A percentile compares a stretch with the other conserved stretches of the same genome.
phyloP scores from a whole-genome alignment of 2,113 vertebrate genomes.

The Eleginops maclovinus region DNA sequence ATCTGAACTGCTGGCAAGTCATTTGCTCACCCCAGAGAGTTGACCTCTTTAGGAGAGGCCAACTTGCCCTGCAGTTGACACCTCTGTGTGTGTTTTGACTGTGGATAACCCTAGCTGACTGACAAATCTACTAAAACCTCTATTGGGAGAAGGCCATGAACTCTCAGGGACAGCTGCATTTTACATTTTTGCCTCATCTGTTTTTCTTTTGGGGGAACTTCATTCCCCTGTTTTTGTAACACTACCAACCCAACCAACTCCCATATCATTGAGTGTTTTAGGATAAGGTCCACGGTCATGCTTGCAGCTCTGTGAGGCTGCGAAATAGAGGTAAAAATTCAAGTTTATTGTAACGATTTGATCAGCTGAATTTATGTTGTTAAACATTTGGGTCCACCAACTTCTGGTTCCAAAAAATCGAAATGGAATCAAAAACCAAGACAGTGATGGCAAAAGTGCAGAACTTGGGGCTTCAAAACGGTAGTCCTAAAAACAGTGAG shows the following conservation, averaged over 20 bases:
- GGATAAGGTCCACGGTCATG: background rate
- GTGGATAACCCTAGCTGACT: constrained; percentile 22
- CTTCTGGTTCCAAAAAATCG: too few relatives aligned
- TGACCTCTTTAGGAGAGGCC: constrained; percentile 13
- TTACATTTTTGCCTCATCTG: background rate
- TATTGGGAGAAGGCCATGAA: constrained; percentile 15
- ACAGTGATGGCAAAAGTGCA: too few relatives aligned
- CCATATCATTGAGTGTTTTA: too few relatives aligned
- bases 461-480: too few relatives aligned
- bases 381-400: too few relatives aligned
- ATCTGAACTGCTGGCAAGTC: background rate
- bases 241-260: background rate
- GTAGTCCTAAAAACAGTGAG: too few relatives aligned
- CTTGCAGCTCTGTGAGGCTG: background rate
- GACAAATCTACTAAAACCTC: constrained; percentile 18
- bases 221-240: background rate
- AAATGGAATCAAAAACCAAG: too few relatives aligned
- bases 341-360: too few relatives aligned
- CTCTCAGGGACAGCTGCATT: constrained; percentile 6
- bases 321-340: too few relatives aligned
- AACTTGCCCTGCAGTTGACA: constrained; percentile 41
- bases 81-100: constrained; percentile 38
- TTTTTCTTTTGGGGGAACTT: constrained; percentile 1
- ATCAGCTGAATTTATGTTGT: too few relatives aligned
- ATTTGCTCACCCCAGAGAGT: background rate